A percentile compares a stretch with the other conserved stretches of the same genome.
Evolutionary conservation across 2,888 invertebrate species (phyloP).

Genomic region (Diogma glabrata): DNA sequence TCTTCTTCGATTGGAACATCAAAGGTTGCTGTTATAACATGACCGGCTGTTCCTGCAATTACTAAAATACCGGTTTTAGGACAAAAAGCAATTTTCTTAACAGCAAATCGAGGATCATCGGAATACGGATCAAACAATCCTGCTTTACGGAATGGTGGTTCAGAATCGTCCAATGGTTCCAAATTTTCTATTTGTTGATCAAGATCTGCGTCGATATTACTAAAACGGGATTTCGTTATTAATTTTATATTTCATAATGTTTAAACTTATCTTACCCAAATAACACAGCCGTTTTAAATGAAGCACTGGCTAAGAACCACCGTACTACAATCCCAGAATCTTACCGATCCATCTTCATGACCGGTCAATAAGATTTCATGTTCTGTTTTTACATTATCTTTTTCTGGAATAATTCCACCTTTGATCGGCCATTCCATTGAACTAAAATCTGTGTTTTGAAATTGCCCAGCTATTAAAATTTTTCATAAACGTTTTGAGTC

Average conservation of each 20-base stretch:
- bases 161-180: slow-evolving; percentile 69
- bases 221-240: slow-evolving; percentile 48
- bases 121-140: slow-evolving; percentile 96
- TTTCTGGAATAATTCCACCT: slow-evolving; percentile 54
- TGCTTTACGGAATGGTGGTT: slow-evolving; percentile 92
- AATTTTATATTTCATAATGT: not conserved
- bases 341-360: slow-evolving; percentile 93
- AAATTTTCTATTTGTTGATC: slow-evolving; percentile 51
- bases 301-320: slow-evolving; percentile 72
- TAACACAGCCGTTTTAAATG: slow-evolving; percentile 58
- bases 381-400: slow-evolving; percentile 22
- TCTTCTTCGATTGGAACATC: slow-evolving; percentile 41
- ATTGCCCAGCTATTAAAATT: slow-evolving; percentile 44
- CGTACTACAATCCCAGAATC: slow-evolving; percentile 89
- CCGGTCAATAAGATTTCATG: slow-evolving; percentile 59
- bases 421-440: slow-evolving; percentile 78
- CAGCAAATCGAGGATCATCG: slow-evolving; percentile 82
- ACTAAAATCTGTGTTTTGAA: slow-evolving; percentile 58
- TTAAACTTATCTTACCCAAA: slow-evolving; percentile 43
- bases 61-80: slow-evolving; percentile 77
- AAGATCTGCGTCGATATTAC: slow-evolving; percentile 30
- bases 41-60: slow-evolving; percentile 92
- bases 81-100: slow-evolving; percentile 76
- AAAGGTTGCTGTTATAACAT: slow-evolving; percentile 64
- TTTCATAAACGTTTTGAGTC: slow-evolving; percentile 43